phyloP scores from a whole-genome alignment of 2,888 invertebrate species.

The Eugnorisma glareosa region DNA sequence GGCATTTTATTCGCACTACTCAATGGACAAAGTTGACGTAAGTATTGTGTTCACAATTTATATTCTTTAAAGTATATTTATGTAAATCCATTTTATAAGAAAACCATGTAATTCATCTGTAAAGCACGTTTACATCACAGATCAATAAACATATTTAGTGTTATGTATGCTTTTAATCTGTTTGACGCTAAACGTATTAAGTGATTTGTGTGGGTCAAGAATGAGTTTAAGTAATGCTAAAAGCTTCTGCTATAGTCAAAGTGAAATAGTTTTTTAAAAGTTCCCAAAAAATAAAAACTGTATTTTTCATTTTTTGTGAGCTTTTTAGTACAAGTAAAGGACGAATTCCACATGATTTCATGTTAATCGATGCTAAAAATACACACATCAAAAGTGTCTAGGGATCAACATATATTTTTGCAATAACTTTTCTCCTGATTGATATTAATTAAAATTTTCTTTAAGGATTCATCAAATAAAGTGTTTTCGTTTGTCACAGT shows the following conservation, averaged over 20 bases:
- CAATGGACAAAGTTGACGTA: constrained; percentile 70
- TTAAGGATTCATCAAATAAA: no score
- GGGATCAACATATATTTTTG: no score
- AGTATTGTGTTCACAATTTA: constrained; percentile 49
- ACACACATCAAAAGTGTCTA: no score
- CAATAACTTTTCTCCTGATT: no score
- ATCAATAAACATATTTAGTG: no score
- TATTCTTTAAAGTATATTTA: background rate
- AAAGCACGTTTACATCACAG: background rate
- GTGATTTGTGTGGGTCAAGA: no score
- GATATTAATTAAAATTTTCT: no score
- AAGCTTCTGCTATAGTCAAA: background rate
- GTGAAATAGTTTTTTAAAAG: background rate
- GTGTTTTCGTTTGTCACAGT: no score
- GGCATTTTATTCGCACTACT: constrained; percentile 69
- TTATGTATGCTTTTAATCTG: no score
- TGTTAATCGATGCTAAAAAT: background rate
- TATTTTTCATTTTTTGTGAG: background rate
- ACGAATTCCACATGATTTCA: background rate
- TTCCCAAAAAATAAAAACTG: background rate
- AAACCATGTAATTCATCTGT: no score
- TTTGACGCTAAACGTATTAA: no score
- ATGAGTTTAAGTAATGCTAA: background rate
- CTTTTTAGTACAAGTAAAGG: background rate
- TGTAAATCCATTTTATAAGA: background rate